Evolutionary conservation across 2,113 vertebrate species (phyloP).

Genomic region (Danionella cerebrum): DNA sequence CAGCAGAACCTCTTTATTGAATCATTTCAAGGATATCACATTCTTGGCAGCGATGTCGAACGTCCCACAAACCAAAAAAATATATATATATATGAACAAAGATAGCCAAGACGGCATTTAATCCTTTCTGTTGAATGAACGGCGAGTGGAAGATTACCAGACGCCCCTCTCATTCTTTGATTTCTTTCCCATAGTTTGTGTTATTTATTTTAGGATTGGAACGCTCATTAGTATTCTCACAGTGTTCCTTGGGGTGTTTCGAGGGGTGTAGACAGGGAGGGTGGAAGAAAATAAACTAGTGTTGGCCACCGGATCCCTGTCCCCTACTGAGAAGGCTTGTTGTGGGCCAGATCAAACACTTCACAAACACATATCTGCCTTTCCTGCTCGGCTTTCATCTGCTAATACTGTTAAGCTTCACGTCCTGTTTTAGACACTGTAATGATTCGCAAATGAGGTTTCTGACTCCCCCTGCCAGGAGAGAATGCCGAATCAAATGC

Average conservation of each 20-base stretch:
- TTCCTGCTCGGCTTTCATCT: conserved; percentile 28
- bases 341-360: conserved; percentile 38
- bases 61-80: neutral
- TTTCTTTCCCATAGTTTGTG: neutral
- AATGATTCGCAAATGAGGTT: conserved; percentile 28
- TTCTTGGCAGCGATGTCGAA: neutral
- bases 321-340: conserved; percentile 28
- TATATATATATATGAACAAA: too few relatives aligned
- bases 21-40: neutral
- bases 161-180: neutral
- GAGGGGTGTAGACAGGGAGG: neutral
- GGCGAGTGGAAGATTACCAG: too few relatives aligned
- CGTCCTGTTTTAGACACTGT: conserved; percentile 29
- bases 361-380: conserved; percentile 24
- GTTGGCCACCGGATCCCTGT: conserved; percentile 15
- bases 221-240: conserved; percentile 21
- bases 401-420: conserved; percentile 18
- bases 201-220: conserved; percentile 20
- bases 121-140: too few relatives aligned
- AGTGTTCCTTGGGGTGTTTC: neutral
- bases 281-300: conserved; percentile 15
- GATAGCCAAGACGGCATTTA: too few relatives aligned
- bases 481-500: neutral
- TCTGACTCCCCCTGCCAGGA: neutral
- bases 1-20: neutral